Conservation (phyloP, 2,113 vertebrate species). For the Eulacestoma nigropectus region DNA sequence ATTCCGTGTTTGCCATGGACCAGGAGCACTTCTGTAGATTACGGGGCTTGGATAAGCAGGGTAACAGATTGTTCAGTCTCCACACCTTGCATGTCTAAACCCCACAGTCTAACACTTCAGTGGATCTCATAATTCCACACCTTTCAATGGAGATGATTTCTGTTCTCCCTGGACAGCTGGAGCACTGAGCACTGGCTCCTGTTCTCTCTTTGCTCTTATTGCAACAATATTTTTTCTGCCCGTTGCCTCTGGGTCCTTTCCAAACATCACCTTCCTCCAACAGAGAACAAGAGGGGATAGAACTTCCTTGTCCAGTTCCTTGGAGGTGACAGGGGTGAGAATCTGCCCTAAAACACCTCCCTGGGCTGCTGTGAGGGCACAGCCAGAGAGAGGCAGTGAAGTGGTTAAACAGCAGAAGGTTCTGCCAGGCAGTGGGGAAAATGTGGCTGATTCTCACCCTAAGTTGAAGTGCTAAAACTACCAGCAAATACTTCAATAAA, state of each 20-base stretch:
- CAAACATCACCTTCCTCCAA: background rate
- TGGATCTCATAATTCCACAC: background rate
- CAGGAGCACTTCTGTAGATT: background rate
- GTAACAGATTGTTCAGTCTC: background rate
- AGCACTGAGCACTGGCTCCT: background rate
- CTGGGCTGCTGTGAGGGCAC: background rate
- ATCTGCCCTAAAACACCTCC: background rate
- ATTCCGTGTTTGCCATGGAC: fast-evolving
- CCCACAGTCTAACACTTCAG: background rate
- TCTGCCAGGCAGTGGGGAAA: background rate
- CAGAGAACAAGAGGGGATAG: background rate
- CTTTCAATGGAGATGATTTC: background rate
- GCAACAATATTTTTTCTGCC: background rate
- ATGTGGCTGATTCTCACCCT: slow-evolving; percentile 1
- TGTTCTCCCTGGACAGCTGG: background rate
- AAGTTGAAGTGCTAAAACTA: slow-evolving; percentile 9
- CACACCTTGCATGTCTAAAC: background rate
- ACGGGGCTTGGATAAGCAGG: background rate
- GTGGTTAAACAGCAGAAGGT: slow-evolving; percentile 5
- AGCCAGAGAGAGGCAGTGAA: background rate
- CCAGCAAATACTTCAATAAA: slow-evolving; percentile 69
- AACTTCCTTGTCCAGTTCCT: background rate
- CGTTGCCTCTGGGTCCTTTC: background rate
- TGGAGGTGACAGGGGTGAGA: background rate
- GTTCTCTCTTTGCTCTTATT: background rate